Evolutionary conservation across 2,888 invertebrate species (phyloP), one percentile per base, ranked within the genome.

Genomic region (Bembecia ichneumoniformis): DNA sequence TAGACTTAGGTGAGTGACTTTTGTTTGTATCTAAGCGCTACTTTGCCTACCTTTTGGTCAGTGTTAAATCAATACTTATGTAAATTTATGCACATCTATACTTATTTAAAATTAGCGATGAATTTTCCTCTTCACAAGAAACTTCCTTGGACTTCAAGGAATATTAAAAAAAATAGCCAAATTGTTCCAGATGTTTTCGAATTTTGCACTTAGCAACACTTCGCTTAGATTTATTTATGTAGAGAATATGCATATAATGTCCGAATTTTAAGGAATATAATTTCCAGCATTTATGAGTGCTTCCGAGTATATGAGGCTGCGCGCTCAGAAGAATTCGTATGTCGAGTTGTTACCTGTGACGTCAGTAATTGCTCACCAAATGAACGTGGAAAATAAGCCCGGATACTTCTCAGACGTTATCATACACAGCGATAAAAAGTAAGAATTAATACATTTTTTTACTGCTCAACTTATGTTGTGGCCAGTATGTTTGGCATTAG

Each of bases 331-430:
- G 50, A 86, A 82, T 56, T 60, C 68, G 34, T 67, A 62, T 45
- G 69, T 84, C 13, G 88, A 89, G 60, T 66, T 91, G 44, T 74
- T 91, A 48, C 89, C 89, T 3, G 89, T 89, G 28, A 90, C 90
- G 9, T 88, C 91, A 10, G 82, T 91, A 11, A 89, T 89, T 62
- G 76, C 78, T 9, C 91, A 91, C 62, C 82, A 87, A 52, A 86
- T 87, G 77, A 89, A 88, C 58, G 76, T 77, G 14, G 82, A 83
- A 48, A 86, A 88, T 56, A 76, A 75, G 49, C 81, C 87, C 16
- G 89, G 91, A 55, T 91, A 90, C 68, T 91, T 88, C 68, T 87
- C 90, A 1, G 91, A 91, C 60, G 71, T 91, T 51, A 89, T 91
- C 43, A 82, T 91, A 51, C 89, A 89, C 59, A 75, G 78, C 44